These are phyloP conservation scores for Chaetorhynchus papuensis DNA, from an alignment of 2,113 vertebrate species.

Conservation along the genomic window DNA sequence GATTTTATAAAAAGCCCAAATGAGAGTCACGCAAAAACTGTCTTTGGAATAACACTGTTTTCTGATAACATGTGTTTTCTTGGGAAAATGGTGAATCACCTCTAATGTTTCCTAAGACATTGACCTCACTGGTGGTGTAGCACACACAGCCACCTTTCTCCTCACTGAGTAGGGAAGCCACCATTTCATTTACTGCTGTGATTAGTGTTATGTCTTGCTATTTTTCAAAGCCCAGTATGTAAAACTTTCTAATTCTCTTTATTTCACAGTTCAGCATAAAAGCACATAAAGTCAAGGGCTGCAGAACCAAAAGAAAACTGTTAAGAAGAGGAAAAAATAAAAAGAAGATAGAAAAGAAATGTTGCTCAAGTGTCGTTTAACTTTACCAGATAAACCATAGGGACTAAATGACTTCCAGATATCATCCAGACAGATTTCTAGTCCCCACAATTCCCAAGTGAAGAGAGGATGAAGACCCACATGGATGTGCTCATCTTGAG, in stretches of 20 bases:
- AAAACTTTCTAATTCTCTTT: not conserved
- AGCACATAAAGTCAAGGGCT: not conserved
- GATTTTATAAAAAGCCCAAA: not conserved
- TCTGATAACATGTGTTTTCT: not conserved
- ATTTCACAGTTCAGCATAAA: not conserved
- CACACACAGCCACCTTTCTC: not conserved
- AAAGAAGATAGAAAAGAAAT: not conserved
- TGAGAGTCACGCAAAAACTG: not conserved
- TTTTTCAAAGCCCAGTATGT: not conserved
- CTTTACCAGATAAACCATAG: not conserved
- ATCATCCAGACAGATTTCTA: not conserved
- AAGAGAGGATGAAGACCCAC: not conserved
- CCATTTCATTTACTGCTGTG: not conserved
- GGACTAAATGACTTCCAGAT: not conserved
- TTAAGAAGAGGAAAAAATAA: not conserved
- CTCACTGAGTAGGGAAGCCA: not conserved
- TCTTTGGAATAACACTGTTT: not conserved
- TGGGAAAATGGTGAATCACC: not conserved
- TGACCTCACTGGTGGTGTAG: not conserved
- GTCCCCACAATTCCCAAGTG: not conserved
- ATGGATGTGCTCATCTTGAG: accelerated
- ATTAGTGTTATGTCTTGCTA: not conserved
- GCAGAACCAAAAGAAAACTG: not conserved
- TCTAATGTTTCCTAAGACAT: not conserved
- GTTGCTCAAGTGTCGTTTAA: not conserved